phyloP scores from a whole-genome alignment of 2,888 invertebrate species.

The Eupithecia insigniata region DNA sequence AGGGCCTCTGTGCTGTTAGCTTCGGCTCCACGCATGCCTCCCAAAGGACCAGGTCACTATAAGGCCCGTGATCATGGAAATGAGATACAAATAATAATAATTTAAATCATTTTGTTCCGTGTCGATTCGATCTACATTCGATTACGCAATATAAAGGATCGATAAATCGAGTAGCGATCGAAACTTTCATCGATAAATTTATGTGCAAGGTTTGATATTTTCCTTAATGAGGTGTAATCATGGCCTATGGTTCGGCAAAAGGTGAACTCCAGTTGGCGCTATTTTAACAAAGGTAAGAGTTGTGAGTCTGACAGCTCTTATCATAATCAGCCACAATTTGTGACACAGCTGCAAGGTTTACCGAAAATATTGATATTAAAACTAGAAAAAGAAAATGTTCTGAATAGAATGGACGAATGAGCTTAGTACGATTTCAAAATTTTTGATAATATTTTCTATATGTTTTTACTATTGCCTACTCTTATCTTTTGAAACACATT shows the following conservation, averaged over 20 bases:
- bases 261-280: slow-evolving; percentile 31
- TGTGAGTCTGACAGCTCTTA: no score
- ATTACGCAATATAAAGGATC: slow-evolving; percentile 48
- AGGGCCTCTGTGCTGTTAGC: no score
- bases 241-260: slow-evolving; percentile 53
- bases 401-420: not conserved
- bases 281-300: not conserved
- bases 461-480: not conserved
- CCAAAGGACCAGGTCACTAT: no score
- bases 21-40: no score
- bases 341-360: not conserved
- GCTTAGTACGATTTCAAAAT: not conserved
- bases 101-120: not conserved
- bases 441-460: not conserved
- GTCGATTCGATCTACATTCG: slow-evolving; percentile 9
- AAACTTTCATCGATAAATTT: slow-evolving; percentile 78
- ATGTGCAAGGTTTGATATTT: slow-evolving; percentile 74
- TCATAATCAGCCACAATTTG: no score
- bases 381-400: not conserved
- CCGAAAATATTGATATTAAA: not conserved
- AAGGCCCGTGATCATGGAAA: no score
- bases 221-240: slow-evolving; percentile 79
- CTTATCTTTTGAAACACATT: not conserved
- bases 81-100: no score
- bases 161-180: slow-evolving; percentile 69